Evolutionary conservation across 2,113 vertebrate genomes (phyloP), one percentile per base, ranked within the genome.

Genomic region (Paradoxurus hermaphroditus): DNA sequence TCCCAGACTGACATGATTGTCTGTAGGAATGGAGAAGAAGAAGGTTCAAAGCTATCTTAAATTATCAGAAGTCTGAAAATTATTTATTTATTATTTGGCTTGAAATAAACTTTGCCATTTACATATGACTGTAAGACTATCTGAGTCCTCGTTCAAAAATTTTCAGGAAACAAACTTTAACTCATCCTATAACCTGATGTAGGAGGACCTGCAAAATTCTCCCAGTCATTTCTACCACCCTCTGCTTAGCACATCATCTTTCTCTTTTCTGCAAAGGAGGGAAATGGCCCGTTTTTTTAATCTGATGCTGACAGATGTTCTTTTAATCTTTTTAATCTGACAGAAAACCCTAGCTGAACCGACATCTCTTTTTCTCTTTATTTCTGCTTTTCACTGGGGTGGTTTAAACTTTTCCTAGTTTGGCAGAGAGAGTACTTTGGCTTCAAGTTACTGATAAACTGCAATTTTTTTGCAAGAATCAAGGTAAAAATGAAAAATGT

Each of bases 21-120:
- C 79, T 85, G 90, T 27, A 78, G 8, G 36, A 70, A 78, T 59
- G 34, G 16, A 92, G 34, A 90, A 21, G 49, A 59, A 82, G 11
- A 67, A 19, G 36, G 23, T 78, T 75, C 8, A 67, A 68, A 83
- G 29, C 75, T 86, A 86, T 21, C 31, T 8, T 29, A 90, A 93
- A 83, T 90, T 94, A 86, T 4, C 72, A 83, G 49, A 11, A 90
- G 13, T 27, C 34, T 6, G 73, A 62, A 94, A 86, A 90, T 72
- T 90, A 94, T 89, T 86, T 91, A 70, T 87, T 72, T 94, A 12
- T 73, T 73, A 86, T 92, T 93, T 91, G 49, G 21, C 34, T 91
- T 88, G 90, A 88, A 91, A 78, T 73, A 44, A 86, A 78, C 73
- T 72, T 93, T 89, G 62, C 82, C 27, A 73, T 83, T 92, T 90